Evolutionary conservation across 2,113 vertebrate species (phyloP).

Genomic region (Microcebus ravelobensis): DNA sequence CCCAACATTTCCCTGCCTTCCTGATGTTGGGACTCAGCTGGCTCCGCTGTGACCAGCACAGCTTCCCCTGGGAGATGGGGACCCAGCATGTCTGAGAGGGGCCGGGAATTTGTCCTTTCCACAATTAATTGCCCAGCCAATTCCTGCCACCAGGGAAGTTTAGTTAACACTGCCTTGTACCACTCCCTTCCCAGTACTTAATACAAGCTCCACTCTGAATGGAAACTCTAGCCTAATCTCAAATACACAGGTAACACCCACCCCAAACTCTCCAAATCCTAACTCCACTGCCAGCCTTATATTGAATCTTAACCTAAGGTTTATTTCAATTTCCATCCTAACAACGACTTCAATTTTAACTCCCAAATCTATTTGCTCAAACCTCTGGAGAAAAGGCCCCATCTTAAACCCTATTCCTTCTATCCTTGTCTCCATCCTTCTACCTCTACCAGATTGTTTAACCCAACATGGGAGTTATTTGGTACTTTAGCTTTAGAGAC

Average conservation of each 20-base stretch:
- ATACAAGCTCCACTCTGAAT: neutral
- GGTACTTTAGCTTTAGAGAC: neutral
- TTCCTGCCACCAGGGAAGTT: neutral
- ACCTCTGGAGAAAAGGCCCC: neutral
- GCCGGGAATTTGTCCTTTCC: neutral
- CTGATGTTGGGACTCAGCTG: neutral
- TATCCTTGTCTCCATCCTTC: neutral
- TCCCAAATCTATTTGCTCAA: neutral
- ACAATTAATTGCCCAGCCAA: neutral
- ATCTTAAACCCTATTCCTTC: neutral
- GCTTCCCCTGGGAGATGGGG: neutral
- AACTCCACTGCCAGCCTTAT: neutral
- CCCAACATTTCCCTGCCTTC: neutral
- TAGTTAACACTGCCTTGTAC: neutral
- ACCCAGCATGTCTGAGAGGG: neutral
- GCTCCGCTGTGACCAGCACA: neutral
- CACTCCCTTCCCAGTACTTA: neutral
- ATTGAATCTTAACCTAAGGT: neutral
- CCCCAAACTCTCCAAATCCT: neutral
- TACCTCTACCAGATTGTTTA: neutral
- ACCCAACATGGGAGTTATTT: neutral
- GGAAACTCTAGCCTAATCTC: neutral
- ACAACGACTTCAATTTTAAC: neutral
- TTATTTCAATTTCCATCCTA: neutral
- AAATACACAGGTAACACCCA: neutral